Conservation (phyloP, 2,888 invertebrate genomes). For the Thera obeliscata region DNA sequence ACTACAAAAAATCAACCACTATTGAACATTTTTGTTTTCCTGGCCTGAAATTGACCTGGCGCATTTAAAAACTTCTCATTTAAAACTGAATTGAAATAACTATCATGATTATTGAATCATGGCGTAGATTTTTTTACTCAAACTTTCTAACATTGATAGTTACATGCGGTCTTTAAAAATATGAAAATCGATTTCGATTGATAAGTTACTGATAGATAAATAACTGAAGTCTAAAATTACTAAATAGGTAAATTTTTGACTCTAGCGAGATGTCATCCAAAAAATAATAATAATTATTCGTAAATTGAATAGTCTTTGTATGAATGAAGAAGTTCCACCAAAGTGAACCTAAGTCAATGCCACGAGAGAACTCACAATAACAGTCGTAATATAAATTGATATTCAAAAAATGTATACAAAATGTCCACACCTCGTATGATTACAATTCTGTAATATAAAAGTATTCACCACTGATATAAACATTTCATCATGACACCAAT, state of each 20-base stretch:
- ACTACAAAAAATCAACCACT: no score
- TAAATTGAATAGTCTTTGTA: conserved; percentile 8
- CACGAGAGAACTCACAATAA: conserved; percentile 78
- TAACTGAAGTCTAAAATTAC: not conserved
- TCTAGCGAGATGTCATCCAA: not conserved
- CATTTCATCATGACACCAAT: conserved; percentile 63
- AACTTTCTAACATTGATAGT: not conserved
- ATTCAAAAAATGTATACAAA: conserved; percentile 81
- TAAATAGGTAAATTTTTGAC: not conserved
- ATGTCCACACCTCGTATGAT: conserved; percentile 78
- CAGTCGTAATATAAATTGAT: conserved; percentile 65
- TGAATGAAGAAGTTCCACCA: conserved; percentile 21
- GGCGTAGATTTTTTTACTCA: no score
- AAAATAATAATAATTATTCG: not conserved
- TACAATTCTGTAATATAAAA: conserved; percentile 78
- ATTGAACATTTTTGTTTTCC: no score
- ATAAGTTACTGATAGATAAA: not conserved
- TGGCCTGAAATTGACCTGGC: no score
- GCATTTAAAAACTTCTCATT: no score
- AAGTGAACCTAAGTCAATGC: conserved; percentile 67
- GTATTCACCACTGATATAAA: conserved; percentile 69
- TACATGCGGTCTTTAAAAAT: not conserved
- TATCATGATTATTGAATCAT: no score
- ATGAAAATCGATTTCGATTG: not conserved
- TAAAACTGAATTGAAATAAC: no score